Conservation (phyloP, 2,888 invertebrate species). For the Hedychridium roseum region DNA sequence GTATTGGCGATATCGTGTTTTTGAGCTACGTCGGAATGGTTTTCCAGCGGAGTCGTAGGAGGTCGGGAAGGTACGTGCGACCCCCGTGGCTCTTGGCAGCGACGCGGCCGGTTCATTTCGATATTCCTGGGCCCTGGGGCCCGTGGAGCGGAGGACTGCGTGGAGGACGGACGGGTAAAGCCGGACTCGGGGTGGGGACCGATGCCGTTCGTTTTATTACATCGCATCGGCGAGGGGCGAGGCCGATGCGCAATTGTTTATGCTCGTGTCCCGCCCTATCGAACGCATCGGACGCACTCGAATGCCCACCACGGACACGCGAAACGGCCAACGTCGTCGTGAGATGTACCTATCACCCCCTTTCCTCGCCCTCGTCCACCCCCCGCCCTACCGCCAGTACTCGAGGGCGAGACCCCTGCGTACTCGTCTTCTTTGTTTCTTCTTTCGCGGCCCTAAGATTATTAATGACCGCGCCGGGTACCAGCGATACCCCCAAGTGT, state of each 20-base stretch:
- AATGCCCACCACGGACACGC: constrained; percentile 36
- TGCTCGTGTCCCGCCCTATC: constrained; percentile 62
- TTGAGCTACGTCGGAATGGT: constrained; percentile 11
- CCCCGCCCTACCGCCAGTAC: constrained; percentile 4
- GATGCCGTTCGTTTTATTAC: constrained; percentile 49
- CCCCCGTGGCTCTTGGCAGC: constrained; percentile 47
- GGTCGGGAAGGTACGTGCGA: constrained; percentile 35
- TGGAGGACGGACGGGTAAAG: constrained; percentile 12
- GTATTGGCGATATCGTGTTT: no score
- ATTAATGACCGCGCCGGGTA: constrained; percentile 41
- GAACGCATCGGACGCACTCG: constrained; percentile 54
- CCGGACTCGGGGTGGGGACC: constrained; percentile 6
- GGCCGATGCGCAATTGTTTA: constrained; percentile 61
- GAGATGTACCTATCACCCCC: not conserved
- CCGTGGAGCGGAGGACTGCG: constrained; percentile 4
- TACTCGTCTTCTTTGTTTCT: constrained; percentile 30
- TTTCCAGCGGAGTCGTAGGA: constrained; percentile 32
- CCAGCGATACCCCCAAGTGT: constrained; percentile 30
- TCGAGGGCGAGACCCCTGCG: no score
- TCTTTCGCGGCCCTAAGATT: constrained; percentile 45
- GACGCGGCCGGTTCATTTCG: constrained; percentile 48
- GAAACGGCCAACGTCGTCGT: constrained; percentile 9
- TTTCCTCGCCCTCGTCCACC: constrained; percentile 9
- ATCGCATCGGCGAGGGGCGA: constrained; percentile 58
- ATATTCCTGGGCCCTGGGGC: constrained; percentile 41